Conservation (phyloP, 1,140 invertebrate genomes). For the Oncopodura yosiiana region DNA sequence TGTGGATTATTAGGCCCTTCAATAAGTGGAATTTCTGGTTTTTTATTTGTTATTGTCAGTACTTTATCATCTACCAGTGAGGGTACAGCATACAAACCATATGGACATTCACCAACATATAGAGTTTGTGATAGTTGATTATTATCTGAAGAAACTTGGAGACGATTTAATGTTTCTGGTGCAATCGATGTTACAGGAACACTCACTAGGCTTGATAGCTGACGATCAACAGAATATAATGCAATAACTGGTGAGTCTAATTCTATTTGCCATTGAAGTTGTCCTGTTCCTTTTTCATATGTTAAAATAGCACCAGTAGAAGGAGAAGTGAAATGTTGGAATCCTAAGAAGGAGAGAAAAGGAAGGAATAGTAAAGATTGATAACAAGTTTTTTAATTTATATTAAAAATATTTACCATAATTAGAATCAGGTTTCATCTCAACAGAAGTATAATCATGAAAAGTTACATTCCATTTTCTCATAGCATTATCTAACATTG, state of each 20-base stretch:
- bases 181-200: constrained; percentile 85
- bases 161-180: constrained; percentile 66
- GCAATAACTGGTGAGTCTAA: constrained; percentile 83
- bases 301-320: constrained; percentile 77
- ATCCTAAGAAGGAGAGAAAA: constrained; percentile 17
- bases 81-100: constrained; percentile 81
- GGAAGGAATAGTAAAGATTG: constrained; percentile 11
- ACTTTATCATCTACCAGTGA: constrained; percentile 74
- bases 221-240: constrained; percentile 68
- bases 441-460: constrained; percentile 69
- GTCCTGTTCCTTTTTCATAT: constrained; percentile 58
- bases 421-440: constrained; percentile 61
- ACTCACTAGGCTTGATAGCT: constrained; percentile 57
- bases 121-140: constrained; percentile 63
- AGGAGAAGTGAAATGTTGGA: constrained; percentile 72
- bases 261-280: constrained; percentile 63
- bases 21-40: constrained; percentile 13
- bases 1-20: constrained; percentile 23
- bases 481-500: constrained; percentile 83
- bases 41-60: constrained; percentile 15
- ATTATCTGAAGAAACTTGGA: constrained; percentile 50
- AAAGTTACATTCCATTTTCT: constrained; percentile 94
- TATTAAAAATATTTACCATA: constrained; percentile 57
- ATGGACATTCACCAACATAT: constrained; percentile 81
- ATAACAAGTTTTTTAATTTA: constrained; percentile 11